Base-by-base conservation (phyloP, 2,888 invertebrate genomes). In the Argyra leucocephala region DNA sequence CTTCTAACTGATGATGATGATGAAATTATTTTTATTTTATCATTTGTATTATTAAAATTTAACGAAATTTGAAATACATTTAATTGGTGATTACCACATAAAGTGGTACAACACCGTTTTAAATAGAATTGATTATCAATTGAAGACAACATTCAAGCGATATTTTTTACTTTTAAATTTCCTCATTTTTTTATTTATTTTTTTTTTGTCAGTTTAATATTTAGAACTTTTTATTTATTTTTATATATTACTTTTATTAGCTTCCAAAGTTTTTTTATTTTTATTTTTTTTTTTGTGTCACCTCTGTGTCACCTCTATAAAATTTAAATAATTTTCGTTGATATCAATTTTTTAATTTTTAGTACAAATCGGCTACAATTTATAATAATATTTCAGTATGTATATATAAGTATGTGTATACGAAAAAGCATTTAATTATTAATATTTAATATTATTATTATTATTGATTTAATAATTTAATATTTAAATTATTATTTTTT, bases 71-170 rank as follows among this genome's bases (percentile, higher is more conserved):
- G 48, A 15, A 48, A 15, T 48, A 12, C 15, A 48, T 48, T 48
- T 48, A n/a, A 15, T 18, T 48, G 48, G 48, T 48, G 48, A 48
- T n/a, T 48, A 48, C 48, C 48, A 48, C 48, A 5, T 48, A n/a
- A n/a, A 48, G 48, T 48, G 48, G 48, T 48, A 48, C 48, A 48
- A 48, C 48, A 48, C 48, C 48, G 18, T 48, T 48, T 48, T 18
- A 48, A 48, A 48, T 12, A 18, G 18, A 48, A 48, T 48, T n/a
- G 48, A 48, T 48, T 15, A 48, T 48, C 48, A 48, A 9, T 48
- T 48, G 15, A 48, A 18, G 48, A 48, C 9, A 48, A 48, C 48
- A 48, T 48, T 48, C 48, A 48, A 48, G 18, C 48, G 48, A 48
- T 48, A 18, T 48, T 18, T 48, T 48, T 48, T 48, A 48, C n/a